Percentiles rank a stretch among this genome's conserved stretches.
phyloP scores from a whole-genome alignment of 2,113 vertebrate species.

The Montifringilla adamsi region DNA sequence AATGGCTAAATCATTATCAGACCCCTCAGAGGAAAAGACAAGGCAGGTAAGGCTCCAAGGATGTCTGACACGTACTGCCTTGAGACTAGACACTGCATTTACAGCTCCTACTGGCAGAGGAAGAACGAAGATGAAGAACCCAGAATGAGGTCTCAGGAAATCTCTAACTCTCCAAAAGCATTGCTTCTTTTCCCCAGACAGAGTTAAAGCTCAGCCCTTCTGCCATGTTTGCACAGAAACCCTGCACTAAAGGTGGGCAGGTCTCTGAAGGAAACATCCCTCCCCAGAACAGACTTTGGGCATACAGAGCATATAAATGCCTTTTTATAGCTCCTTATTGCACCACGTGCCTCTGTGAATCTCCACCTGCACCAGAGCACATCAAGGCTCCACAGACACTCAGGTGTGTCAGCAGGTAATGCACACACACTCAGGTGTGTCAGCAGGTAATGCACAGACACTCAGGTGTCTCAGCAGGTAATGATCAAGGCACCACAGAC shows the following conservation, averaged over 20 bases:
- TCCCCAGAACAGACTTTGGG: background rate
- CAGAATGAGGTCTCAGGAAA: background rate
- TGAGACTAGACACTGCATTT: background rate
- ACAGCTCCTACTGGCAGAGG: background rate
- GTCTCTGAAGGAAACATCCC: background rate
- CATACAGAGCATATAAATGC: background rate
- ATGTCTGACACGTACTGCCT: background rate
- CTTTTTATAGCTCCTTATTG: background rate
- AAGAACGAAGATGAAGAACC: background rate
- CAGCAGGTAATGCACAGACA: too few relatives aligned
- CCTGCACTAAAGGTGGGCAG: background rate
- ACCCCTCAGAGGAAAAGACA: background rate
- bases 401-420: background rate
- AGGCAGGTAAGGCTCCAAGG: background rate
- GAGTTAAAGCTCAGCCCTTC: background rate
- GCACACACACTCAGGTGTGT: too few relatives aligned
- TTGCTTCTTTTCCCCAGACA: rapidly evolving
- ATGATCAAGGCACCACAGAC: too few relatives aligned
- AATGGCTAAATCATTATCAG: background rate
- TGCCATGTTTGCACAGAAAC: background rate
- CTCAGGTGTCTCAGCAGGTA: too few relatives aligned
- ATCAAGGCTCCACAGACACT: background rate
- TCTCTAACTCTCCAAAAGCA: background rate
- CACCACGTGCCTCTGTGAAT: rapidly evolving
- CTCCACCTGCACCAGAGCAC: background rate